Evolutionary conservation across 2,888 invertebrate genomes (phyloP).

Genomic region (Lacanobia wlatinum): DNA sequence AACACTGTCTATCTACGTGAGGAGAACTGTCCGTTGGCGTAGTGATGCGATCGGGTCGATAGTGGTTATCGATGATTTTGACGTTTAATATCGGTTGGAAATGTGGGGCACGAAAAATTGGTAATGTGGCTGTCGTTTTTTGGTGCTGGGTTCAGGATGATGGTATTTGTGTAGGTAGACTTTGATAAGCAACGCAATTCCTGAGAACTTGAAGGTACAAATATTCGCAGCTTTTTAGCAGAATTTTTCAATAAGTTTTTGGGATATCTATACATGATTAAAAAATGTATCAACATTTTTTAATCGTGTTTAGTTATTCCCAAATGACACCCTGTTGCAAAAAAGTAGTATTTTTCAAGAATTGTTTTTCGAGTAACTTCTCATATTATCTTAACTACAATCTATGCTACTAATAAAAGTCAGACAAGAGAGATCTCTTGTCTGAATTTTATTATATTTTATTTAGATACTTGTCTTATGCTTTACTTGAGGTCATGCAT

Average conservation of each 20-base stretch:
- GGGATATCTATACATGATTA: too few species aligned
- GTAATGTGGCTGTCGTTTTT: conserved; percentile 11
- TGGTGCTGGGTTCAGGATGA: neutral
- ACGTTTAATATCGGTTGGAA: conserved; percentile 6
- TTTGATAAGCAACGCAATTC: neutral
- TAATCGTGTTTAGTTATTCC: too few species aligned
- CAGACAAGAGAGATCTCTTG: neutral
- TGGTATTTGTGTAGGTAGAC: neutral
- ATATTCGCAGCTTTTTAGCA: neutral
- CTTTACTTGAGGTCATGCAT: too few species aligned
- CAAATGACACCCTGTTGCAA: too few species aligned
- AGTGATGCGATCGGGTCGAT: conserved; percentile 72
- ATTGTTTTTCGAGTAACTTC: too few species aligned
- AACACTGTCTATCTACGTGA: conserved; percentile 88
- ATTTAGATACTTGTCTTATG: too few species aligned
- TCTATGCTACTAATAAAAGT: neutral
- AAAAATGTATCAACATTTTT: too few species aligned
- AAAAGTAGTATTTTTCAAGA: too few species aligned
- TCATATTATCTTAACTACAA: neutral
- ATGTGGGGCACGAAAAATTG: conserved; percentile 18
- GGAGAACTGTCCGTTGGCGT: conserved; percentile 77
- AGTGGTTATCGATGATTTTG: conserved; percentile 64
- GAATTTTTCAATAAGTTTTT: neutral
- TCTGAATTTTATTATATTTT: too few species aligned
- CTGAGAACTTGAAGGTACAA: too few species aligned